Evolutionary conservation across 2,888 invertebrate species (phyloP), one percentile per base, ranked within the genome.

Genomic region (Trichacis sp.): DNA sequence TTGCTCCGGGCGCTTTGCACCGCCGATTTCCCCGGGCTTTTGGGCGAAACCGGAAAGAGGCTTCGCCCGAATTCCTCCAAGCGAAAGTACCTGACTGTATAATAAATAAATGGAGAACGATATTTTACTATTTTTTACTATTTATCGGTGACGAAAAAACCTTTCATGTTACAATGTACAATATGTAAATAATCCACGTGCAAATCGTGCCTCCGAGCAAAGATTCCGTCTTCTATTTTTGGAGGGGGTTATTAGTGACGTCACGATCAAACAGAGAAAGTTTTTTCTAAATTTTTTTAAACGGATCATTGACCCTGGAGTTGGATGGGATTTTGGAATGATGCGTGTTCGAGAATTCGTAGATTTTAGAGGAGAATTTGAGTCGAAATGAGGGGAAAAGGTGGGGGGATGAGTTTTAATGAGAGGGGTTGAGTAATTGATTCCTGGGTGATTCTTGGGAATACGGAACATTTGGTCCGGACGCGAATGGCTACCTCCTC

Each of bases 401-500:
- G n/a, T n/a, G n/a, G 29, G 9, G 4, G 4, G 9, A 29, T 29
- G 29, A 29, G 4, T 29, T 29, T 29, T 29, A 6, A 29, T 9
- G 5, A 9, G 4, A 6, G 29, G 29, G 9, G 29, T 29, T 29
- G 29, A 29, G 29, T 4, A n/a, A n/a, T n/a, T 24, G 24, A 24
- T 24, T 24, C 8, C 8, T 8, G 36, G 36, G 57, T 50, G 54
- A 60, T 52, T 55, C 64, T 55, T 59, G 54, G 52, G 36, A 57
- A 54, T 11, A 61, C 49, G 46, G 70, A 71, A 73, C 72, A 74
- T 73, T 77, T 77, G 73, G 74, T 71, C 73, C 74, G 71, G 73
- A 76, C 75, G 75, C 74, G 73, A 77, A 74, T 77, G 77, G 78
- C 80, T 79, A 81, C 81, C 81, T 80, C 80, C 76, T 79, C 73